Base-by-base conservation (phyloP, 92 coral and sea anemone genomes). In the Epizoanthus ramosus region DNA sequence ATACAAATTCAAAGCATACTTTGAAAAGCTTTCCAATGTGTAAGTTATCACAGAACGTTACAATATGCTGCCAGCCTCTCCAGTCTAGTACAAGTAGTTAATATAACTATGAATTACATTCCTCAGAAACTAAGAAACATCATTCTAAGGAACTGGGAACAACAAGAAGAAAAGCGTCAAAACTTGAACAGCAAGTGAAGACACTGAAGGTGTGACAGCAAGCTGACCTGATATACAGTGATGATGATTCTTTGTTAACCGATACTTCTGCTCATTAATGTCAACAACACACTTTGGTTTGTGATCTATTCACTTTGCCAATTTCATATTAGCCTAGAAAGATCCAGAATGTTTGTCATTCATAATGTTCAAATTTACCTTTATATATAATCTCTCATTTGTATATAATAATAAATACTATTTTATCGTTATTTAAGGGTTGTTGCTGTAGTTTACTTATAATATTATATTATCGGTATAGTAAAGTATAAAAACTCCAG, bases 121-220 rank as follows among this genome's bases (percentile, higher is more conserved):
- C 28, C 67, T 43, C 45, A 89, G 92, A 86, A 17, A 69, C 67
- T 19, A 80, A 68, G 65, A 89, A 86, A 81, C 87, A 89, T 1
- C 60, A 80, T 71, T 72, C 65, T n/a, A 79, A 84, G 31, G 91
- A 85, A 18, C 81, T 88, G 77, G 61, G 63, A 63, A 63, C 76
- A n/a, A 80, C 86, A 13, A 82, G 41, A 25, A 74, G 86, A 71
- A 88, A 52, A 47, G 23, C 70, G 43, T 57, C 74, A 21, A 88
- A 88, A 45, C 84, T 91, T 0, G 87, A 91, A 73, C 43, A 69
- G 57, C 88, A 88, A 53, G 58, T 91, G 33, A 39, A 71, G 47
- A 68, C 74, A 41, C 25, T 88, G 39, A 74, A 85, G 85, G 92
- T 88, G 47, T 8, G 81, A 22, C 9, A 15, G 2, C 15, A 14